Base-by-base conservation (phyloP, 2,888 invertebrate genomes). In the Biston stratarius region DNA sequence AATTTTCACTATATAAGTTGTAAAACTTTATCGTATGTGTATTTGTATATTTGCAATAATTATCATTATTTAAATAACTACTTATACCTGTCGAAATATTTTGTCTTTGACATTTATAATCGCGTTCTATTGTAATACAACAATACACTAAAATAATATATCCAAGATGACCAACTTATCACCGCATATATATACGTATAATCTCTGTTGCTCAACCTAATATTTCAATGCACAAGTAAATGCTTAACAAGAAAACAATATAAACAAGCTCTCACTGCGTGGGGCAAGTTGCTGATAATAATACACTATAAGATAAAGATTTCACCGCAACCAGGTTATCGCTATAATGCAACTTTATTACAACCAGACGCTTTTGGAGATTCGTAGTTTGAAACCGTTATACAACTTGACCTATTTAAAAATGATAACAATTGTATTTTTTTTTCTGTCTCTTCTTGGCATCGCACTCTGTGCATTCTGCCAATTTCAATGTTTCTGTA, bases 311-410 rank as follows among this genome's bases (percentile, higher is more conserved):
- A 60, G 65, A 71, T 68, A 67, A 64, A 71, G 75, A 77, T 80
- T 79, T 79, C 77, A 72, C 80, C 67, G 64, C 63, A 61, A 48
- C 66, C 60, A 52, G 68, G 51, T 57, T 67, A 68, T 72, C 65
- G 67, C 69, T 64, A 67, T 60, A 69, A 68, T 71, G 66, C 59
- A 66, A 64, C 64, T 61, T 61, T 61, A 59, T 62, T 59, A 58
- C 58, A 58, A 52, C 51, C 12, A 45, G 38, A 40, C 11, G 53
- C 36, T 59, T 48, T 61, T 67, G 36, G 53, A 62, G 58, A 48
- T 67, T 58, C 52, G 60, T 55, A n/a, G 12, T 7, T 48, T 48
- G 1, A 2, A 24, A 42, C 10, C n/a, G n/a, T 45, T n/a, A 6
- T 45, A 1, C 12, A 0, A 5, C 11, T 42, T 42, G 5, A 11